Evolutionary conservation across 2,113 vertebrate genomes (phyloP), one percentile per base, ranked within the genome.

Genomic region (Acrocephalus kingi): DNA sequence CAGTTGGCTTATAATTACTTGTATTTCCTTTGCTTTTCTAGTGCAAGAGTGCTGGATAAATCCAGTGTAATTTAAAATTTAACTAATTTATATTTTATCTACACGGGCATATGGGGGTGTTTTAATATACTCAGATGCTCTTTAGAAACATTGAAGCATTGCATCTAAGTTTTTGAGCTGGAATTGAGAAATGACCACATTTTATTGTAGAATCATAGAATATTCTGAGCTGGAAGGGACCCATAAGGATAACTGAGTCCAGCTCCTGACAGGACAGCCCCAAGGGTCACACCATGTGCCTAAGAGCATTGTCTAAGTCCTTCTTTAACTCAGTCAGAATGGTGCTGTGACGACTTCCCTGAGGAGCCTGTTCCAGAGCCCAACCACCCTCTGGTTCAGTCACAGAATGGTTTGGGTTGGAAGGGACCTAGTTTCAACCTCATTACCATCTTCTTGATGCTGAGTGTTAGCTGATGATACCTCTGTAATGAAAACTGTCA

Each of bases 1-100:
- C 48, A 31, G 33, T 77, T 97, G 91, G 16, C 48, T 48, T 84
- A 27, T 91, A 94, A 93, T 95, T 95, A 71, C 72, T 81, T 93
- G 2, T 62, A 37, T 90, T 93, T 94, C 68, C 18, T 59, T 95
- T 89, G 71, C 67, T 90, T 71, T 95, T 62, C 41, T 54, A 39
- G 20, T 62, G 35, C 56, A 90, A 82, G 48, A 66, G 17, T 31
- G 25, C 9, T 62, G 54, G 66, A 72, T 92, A 89, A 93, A 93
- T 78, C 55, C 35, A 54, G 17, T 20, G 31, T 22, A 28, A n/a
- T 61, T 96, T 90, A 84, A 91, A 91, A 87, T 7, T 33, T 77
- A 62, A 51, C 12, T 41, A 76, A 86, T 91, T 89, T 76, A 64
- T 95, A 72, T 86, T 95, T 92, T 74, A 91, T 21, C 37, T 86